A percentile compares a stretch with the other conserved stretches of the same genome.
These are phyloP conservation scores for Menidia beryllina DNA, from an alignment of 2,113 vertebrate genomes.

Conservation along the genomic window DNA sequence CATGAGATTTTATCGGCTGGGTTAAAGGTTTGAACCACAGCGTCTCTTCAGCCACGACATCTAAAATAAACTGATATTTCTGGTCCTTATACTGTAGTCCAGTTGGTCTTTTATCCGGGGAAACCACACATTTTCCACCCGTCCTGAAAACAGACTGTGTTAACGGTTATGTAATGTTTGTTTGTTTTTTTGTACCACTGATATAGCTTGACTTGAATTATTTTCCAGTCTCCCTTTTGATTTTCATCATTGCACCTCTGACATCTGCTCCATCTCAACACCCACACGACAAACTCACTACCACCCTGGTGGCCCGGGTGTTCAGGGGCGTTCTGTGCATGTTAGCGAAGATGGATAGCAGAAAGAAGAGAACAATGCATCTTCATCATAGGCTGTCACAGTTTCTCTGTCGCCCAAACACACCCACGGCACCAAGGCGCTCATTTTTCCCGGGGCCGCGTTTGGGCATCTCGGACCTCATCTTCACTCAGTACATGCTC, in stretches of 20 bases:
- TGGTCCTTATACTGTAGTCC: conserved; percentile 11
- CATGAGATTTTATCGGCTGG: background rate
- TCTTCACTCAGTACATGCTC: background rate
- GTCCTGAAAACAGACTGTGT: conserved; percentile 1
- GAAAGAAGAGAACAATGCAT: conserved; percentile 53
- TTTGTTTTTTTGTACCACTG: conserved; percentile 22
- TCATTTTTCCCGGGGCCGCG: conserved; percentile 35
- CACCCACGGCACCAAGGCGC: conserved; percentile 45
- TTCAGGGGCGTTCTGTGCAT: conserved; percentile 37
- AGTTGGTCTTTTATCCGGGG: background rate
- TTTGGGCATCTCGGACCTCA: conserved; percentile 27
- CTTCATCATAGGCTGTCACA: conserved; percentile 61
- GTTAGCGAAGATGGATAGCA: conserved; percentile 61
- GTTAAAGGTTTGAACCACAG: background rate
- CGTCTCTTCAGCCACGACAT: background rate
- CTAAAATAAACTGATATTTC: background rate
- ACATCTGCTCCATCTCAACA: conserved; percentile 45
- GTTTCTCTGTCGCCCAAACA: conserved; percentile 20
- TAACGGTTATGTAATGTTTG: background rate
- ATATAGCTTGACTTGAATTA: conserved; percentile 1
- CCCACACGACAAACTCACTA: conserved; percentile 33
- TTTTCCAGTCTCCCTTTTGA: conserved; percentile 13
- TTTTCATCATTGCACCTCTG: conserved; percentile 36
- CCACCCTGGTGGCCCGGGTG: conserved; percentile 33
- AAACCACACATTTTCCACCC: background rate